Conservation (phyloP, 2,113 vertebrate genomes). For the Marcusenius ussheri region DNA sequence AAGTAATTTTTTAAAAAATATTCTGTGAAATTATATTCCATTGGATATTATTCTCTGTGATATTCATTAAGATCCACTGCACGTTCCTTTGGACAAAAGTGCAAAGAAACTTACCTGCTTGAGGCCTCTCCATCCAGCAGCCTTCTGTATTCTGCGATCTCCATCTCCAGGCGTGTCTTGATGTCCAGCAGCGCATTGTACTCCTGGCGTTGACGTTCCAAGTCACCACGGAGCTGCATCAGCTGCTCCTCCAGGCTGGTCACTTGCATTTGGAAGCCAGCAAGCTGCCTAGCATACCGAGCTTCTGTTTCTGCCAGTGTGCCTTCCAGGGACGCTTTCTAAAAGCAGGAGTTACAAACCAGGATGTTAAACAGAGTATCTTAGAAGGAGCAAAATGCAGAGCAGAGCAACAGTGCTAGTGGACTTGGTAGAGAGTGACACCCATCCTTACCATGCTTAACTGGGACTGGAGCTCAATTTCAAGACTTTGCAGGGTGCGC, state of each 20-base stretch:
- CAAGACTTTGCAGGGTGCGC: background rate
- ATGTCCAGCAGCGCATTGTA: background rate
- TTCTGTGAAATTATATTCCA: background rate
- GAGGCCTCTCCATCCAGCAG: conserved; percentile 54
- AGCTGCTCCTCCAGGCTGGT: background rate
- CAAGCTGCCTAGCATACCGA: background rate
- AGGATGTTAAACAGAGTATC: background rate
- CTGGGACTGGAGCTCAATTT: background rate
- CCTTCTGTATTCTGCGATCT: conserved; percentile 72
- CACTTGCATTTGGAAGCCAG: background rate
- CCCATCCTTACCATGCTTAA: background rate
- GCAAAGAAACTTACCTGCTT: conserved; percentile 31
- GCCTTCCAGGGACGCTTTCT: background rate
- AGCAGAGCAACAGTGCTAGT: background rate
- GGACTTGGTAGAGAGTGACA: background rate
- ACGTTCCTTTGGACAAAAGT: background rate
- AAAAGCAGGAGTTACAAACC: background rate
- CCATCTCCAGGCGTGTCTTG: conserved; percentile 40
- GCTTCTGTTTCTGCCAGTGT: background rate
- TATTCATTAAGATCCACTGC: background rate
- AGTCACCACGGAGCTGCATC: background rate
- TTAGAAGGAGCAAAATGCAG: background rate
- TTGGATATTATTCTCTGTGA: background rate
- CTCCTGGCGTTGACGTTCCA: conserved; percentile 31
- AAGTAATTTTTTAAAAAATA: background rate